A percentile compares a stretch with the other conserved stretches of the same genome.
These are phyloP conservation scores for Sicus ferrugineus DNA, from an alignment of 2,888 invertebrate genomes.

Conservation along the genomic window DNA sequence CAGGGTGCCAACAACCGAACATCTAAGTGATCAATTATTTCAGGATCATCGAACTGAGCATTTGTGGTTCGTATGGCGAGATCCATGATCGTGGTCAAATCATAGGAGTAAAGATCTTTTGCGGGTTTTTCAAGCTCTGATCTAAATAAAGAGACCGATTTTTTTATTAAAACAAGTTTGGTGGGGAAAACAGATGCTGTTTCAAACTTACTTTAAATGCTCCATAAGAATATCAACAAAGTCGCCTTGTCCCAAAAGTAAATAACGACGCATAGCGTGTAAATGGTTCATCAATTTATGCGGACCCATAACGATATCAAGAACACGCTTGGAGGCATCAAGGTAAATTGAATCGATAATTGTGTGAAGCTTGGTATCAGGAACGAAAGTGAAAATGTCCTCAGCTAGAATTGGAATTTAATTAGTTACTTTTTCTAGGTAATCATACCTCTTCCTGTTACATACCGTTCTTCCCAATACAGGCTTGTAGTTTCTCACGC, in stretches of 20 bases:
- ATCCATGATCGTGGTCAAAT: conserved; percentile 84
- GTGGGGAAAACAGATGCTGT: conserved; percentile 5
- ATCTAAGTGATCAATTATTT: conserved; percentile 87
- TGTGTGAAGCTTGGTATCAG: conserved; percentile 78
- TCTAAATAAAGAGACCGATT: conserved; percentile 65
- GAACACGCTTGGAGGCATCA: conserved; percentile 84
- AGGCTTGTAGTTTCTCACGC: conserved; percentile 68
- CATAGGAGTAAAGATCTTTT: conserved; percentile 85
- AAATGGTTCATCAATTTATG: conserved; percentile 91
- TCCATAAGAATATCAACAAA: conserved; percentile 94
- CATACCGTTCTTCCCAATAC: conserved; percentile 66
- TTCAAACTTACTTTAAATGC: conserved; percentile 75
- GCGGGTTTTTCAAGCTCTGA: conserved; percentile 89
- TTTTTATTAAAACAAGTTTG: not conserved
- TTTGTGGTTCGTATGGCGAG: conserved; percentile 90
- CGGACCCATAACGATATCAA: conserved; percentile 85
- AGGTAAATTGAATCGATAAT: conserved; percentile 86
- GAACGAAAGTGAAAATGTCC: conserved; percentile 68
- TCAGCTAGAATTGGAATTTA: conserved; percentile 52
- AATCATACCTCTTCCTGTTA: not conserved
- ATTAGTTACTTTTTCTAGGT: not conserved
- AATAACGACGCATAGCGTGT: conserved; percentile 87
- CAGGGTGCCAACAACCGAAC: conserved; percentile 72
- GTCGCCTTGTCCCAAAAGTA: conserved; percentile 94
- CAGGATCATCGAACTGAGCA: conserved; percentile 91